Evolutionary conservation across 2,113 vertebrate species (phyloP).

Genomic region (Conger conger): DNA sequence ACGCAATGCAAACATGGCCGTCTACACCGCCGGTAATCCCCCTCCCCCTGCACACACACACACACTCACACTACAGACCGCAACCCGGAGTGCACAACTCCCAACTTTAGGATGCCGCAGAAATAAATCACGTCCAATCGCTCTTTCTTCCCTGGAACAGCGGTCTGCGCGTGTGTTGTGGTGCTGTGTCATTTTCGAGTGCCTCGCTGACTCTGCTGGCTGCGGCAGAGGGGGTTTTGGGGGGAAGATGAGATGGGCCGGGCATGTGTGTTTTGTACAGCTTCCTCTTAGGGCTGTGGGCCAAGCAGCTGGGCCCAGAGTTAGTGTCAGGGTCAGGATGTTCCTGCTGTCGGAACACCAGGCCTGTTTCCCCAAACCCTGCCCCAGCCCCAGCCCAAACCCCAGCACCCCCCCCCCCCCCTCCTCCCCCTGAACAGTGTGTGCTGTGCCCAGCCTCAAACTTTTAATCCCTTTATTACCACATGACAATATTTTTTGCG

Average conservation of each 20-base stretch:
- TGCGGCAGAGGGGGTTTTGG: neutral
- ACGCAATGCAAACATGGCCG: neutral
- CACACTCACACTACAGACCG: neutral
- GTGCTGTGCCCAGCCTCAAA: neutral
- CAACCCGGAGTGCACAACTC: neutral
- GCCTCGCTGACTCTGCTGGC: neutral
- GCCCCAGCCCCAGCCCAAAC: neutral
- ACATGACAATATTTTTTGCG: neutral
- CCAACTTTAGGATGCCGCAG: neutral
- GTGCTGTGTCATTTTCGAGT: neutral
- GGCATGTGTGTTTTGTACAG: neutral
- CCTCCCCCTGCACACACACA: neutral
- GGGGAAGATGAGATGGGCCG: neutral
- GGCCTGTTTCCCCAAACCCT: neutral
- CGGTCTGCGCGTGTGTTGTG: neutral
- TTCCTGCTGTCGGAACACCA: neutral
- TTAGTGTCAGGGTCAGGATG: neutral
- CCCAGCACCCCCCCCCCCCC: too few relatives aligned
- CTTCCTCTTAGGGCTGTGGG: neutral
- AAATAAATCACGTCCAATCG: neutral
- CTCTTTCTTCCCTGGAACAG: neutral
- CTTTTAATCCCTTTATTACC: neutral
- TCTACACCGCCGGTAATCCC: constrained; percentile 1
- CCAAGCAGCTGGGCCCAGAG: constrained; percentile 6
- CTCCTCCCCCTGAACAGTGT: neutral